phyloP scores from a whole-genome alignment of 2,113 vertebrate genomes.

The Scolopax mira region DNA sequence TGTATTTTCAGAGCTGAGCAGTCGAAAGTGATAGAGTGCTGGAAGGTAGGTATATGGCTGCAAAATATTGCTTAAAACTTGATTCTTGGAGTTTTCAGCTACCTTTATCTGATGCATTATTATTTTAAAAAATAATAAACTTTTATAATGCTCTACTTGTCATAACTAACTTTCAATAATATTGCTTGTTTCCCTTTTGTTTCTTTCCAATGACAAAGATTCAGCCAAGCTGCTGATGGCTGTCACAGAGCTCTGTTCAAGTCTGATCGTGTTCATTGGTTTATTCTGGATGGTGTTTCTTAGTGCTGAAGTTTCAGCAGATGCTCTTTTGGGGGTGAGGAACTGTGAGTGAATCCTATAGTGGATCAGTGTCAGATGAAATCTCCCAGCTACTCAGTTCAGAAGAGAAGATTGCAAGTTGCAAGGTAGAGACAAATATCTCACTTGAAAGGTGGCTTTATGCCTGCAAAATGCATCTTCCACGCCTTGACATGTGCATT shows the following conservation, averaged over 20 bases:
- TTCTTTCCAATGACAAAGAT: background rate
- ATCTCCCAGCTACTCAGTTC: background rate
- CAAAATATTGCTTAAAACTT: background rate
- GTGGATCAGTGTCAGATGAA: background rate
- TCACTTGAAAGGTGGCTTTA: background rate
- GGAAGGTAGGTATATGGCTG: background rate
- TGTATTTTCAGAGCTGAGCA: background rate
- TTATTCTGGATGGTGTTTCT: background rate
- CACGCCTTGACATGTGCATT: accelerated
- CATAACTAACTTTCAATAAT: background rate
- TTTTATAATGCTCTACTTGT: background rate
- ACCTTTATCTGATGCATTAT: background rate
- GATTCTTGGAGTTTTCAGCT: background rate
- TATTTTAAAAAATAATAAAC: background rate
- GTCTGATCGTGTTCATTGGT: accelerated
- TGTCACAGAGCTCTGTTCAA: background rate
- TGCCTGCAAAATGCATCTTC: background rate
- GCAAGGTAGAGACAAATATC: background rate
- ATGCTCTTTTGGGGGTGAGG: background rate
- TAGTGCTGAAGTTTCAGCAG: background rate
- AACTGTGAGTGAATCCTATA: background rate
- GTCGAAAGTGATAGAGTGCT: background rate
- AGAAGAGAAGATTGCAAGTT: background rate
- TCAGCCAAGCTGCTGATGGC: background rate
- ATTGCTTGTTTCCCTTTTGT: background rate